A percentile compares a stretch with the other conserved stretches of the same genome.
Evolutionary conservation across 2,888 invertebrate species (phyloP).

Genomic region (Athalia cordata): DNA sequence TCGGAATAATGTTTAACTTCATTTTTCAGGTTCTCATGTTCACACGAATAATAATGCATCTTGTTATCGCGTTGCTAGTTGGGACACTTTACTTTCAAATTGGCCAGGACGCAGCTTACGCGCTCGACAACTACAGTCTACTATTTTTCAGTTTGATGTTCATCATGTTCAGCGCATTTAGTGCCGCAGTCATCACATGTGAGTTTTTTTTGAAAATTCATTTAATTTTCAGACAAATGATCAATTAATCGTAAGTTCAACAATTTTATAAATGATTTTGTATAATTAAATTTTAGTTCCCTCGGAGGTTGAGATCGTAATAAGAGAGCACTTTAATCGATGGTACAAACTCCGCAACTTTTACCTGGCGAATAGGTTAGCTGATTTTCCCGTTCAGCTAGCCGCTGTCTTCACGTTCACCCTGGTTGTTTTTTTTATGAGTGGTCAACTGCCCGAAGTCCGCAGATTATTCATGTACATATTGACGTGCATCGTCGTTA

Average conservation of each 20-base stretch:
- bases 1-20: background rate
- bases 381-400: conserved; percentile 88
- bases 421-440: conserved; percentile 88
- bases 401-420: conserved; percentile 82
- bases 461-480: conserved; percentile 83
- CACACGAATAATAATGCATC: conserved; percentile 86
- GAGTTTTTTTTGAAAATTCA: conserved; percentile 74
- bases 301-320: conserved; percentile 86
- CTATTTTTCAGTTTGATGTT: conserved; percentile 95
- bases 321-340: conserved; percentile 90
- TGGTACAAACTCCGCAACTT: conserved; percentile 93
- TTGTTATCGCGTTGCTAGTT: conserved; percentile 86
- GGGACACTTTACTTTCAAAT: conserved; percentile 89
- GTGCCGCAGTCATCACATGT: conserved; percentile 93
- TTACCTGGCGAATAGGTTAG: conserved; percentile 85
- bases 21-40: conserved; percentile 81
- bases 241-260: background rate
- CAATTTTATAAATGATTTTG: conserved; percentile 44
- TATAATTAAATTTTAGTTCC: conserved; percentile 79
- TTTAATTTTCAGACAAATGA: background rate
- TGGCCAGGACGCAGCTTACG: conserved; percentile 89
- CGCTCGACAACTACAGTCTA: conserved; percentile 90
- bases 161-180: conserved; percentile 95
- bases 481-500: conserved; percentile 84
- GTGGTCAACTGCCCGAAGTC: conserved; percentile 88